Conservation (phyloP, 2,797 vertebrate species). For the Danio aesculapii region DNA sequence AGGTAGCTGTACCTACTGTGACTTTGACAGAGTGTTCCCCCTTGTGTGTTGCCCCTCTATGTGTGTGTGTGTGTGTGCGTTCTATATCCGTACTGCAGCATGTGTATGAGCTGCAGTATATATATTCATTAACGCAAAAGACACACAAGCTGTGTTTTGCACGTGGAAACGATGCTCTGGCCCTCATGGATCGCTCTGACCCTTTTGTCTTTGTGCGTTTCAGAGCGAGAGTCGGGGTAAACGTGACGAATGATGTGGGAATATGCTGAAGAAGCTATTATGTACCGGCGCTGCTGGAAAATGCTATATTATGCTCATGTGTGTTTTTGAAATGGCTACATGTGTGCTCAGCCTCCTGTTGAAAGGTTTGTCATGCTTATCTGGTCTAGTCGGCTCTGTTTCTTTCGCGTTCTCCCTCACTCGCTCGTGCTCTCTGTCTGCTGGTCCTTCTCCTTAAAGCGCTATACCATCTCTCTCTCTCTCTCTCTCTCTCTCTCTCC, state of each 20-base stretch:
- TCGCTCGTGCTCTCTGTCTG: constrained; percentile 43
- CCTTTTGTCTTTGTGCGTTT: constrained; percentile 30
- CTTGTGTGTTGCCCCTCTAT: constrained; percentile 46
- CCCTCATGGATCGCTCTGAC: constrained; percentile 25
- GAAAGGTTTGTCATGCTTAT: constrained; percentile 47
- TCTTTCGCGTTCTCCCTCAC: constrained; percentile 63
- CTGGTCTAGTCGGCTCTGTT: constrained; percentile 34
- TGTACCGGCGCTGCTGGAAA: constrained; percentile 22
- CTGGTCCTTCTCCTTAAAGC: constrained; percentile 43
- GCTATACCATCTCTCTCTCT: constrained; percentile 46
- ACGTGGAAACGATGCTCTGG: constrained; percentile 19
- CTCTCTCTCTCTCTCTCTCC: constrained; percentile 56
- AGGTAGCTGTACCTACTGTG: constrained; percentile 82
- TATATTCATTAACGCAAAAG: constrained; percentile 15
- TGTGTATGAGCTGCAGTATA: constrained; percentile 23
- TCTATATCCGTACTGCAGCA: constrained; percentile 35
- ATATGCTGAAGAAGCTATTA: constrained; percentile 20
- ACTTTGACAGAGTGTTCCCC: constrained; percentile 83
- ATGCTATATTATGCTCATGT: constrained; percentile 22
- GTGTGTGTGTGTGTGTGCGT: constrained; percentile 35
- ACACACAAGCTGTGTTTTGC: constrained; percentile 23
- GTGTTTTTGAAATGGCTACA: constrained; percentile 35
- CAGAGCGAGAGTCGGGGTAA: neutral
- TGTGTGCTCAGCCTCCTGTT: constrained; percentile 32
- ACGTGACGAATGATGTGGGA: constrained; percentile 19